Base-by-base conservation (phyloP, 2,888 invertebrate species). In the Agelastica alni region DNA sequence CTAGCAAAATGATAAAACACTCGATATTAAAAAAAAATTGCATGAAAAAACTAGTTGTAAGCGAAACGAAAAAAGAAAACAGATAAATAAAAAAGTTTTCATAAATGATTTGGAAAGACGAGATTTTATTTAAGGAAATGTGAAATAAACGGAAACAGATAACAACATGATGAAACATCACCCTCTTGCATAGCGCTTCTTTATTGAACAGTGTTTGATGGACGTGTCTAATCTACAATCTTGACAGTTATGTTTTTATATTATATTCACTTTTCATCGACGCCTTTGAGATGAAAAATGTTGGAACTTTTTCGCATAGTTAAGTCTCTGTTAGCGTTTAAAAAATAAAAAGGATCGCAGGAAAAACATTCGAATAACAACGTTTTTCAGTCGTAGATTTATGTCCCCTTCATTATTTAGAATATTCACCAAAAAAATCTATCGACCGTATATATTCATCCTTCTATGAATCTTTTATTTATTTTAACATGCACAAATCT, bases 161-260 rank as follows among this genome's bases (percentile, higher is more conserved):
- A 49, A 49, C 41, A 49, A 49, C 49, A 49, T 41, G 49, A 49
- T 49, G 49, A 42, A 49, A 49, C 49, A 49, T 49, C 45, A 43
- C 32, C n/a, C n/a, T n/a, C n/a, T 49, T 17, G 51, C 51, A 51
- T 45, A 53, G 47, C 51, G 42, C 51, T 51, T 45, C 31, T 55
- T 49, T 28, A 51, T 42, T 51, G 36, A 51, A 49, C 45, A 44
- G 30, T 30, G 12, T 55, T 55, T 51, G 55, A 55, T 55, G 31
- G 55, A 55, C 55, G 51, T 51, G 55, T 55, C 46, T 49, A 46
- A 55, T 55, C 55, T 55, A 46, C 28, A 46, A 51, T 51, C 55
- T 46, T 51, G 55, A 51, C 55, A 55, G 51, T 55, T 55, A 55
- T 51, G 55, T 51, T 51, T 45, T 55, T 55, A 55, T 51, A 55